Conservation (phyloP, 2,888 invertebrate species). For the Cephus nigrinus region DNA sequence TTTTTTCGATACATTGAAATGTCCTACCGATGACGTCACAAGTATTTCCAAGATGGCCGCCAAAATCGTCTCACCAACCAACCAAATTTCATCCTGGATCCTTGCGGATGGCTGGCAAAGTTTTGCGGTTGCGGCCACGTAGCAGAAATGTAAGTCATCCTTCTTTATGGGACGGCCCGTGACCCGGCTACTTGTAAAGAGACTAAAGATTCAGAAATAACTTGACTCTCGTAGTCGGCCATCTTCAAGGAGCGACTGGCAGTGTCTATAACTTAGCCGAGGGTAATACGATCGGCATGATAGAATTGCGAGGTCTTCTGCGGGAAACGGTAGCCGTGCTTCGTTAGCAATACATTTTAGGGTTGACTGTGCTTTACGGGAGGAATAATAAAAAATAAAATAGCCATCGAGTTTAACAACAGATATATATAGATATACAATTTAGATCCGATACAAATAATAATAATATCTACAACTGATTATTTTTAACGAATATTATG, state of each 20-base stretch:
- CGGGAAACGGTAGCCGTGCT: background rate
- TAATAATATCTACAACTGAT: background rate
- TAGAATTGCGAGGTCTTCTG: conserved; percentile 24
- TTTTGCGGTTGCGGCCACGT: conserved; percentile 54
- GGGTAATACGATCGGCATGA: conserved; percentile 43
- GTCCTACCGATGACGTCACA: background rate
- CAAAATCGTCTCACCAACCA: conserved; percentile 12
- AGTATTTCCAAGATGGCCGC: too few species aligned
- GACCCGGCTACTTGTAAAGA: conserved; percentile 65
- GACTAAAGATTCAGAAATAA: conserved; percentile 63
- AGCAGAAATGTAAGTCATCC: conserved; percentile 62
- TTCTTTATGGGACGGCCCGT: conserved; percentile 62
- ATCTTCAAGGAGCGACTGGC: conserved; percentile 35
- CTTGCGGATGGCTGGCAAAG: conserved; percentile 51
- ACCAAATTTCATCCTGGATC: conserved; percentile 29
- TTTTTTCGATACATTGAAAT: background rate
- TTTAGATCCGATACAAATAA: background rate
- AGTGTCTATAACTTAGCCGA: conserved; percentile 41
- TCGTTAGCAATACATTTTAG: background rate
- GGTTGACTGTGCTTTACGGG: too few species aligned
- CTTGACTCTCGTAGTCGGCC: conserved; percentile 34
- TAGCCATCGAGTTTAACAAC: too few species aligned
- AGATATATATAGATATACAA: too few species aligned
- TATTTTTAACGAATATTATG: background rate
- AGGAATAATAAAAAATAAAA: background rate